Evolutionary conservation across 2,888 invertebrate species (phyloP), one percentile per base, ranked within the genome.

Genomic region (Dusona sp.): DNA sequence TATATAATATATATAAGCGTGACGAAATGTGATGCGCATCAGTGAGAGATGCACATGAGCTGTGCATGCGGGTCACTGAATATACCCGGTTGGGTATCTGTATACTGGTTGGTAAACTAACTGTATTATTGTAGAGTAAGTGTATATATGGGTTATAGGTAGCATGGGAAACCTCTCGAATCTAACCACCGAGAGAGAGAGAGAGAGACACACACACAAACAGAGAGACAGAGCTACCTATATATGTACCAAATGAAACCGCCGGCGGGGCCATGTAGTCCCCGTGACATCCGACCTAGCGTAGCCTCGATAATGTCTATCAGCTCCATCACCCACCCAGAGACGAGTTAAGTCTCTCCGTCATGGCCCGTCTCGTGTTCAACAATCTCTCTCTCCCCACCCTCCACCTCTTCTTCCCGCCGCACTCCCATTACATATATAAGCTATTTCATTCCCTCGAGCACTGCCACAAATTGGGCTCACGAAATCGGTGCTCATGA

Each of bases 251-350:
- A 51, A 61, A 74, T 84, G 78, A 74, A 80, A 67, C 54, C 81
- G 64, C 75, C 79, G 79, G 83, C 73, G 86, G 80, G 87, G 84
- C 87, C 89, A 70, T 89, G 88, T 89, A 90, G 91, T 78, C 88
- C 84, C 88, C 89, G 88, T 90, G 90, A 92, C 92, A 90, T 87
- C 88, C 90, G 89, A 91, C 91, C 91, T 91, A 88, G 79, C 83
- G 81, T 78, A 80, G 86, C 83, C 88, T 88, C 89, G 90, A 92
- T 91, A 90, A 91, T 89, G 90, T 87, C 89, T 90, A 89, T 91
- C 91, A 89, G 89, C 88, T 90, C 87, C 89, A 89, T 90, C 91
- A 88, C 85, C 87, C 86, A 88, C 84, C 84, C 79, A 64, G 85
- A 70, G 79, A 79, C 83, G 67, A 61, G 86, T 88, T 85, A 87